Evolutionary conservation across 2,888 invertebrate genomes (phyloP).

Genomic region (Acrobasis repandana): DNA sequence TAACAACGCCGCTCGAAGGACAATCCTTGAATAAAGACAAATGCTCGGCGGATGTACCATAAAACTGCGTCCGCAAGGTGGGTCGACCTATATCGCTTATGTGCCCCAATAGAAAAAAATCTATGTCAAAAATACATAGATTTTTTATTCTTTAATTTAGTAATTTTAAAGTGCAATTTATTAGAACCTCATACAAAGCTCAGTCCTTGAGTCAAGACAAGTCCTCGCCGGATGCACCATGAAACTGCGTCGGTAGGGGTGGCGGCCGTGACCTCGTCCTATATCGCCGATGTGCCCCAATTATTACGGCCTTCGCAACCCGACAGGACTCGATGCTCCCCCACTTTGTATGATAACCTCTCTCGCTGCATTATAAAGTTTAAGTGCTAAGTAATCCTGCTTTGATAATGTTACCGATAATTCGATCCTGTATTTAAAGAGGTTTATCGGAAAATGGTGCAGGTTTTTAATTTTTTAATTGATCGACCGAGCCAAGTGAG

Average conservation of each 20-base stretch:
- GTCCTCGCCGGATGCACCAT: constrained; percentile 28
- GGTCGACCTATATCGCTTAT: no score
- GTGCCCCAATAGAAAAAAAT: no score
- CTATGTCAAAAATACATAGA: no score
- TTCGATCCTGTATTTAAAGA: no score
- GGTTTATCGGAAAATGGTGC: neutral
- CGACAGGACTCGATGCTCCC: constrained; percentile 45
- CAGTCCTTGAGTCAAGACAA: neutral
- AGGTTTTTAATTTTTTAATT: neutral
- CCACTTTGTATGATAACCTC: constrained; percentile 7
- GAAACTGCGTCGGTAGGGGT: constrained; percentile 28
- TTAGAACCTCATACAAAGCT: neutral
- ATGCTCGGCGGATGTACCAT: no score
- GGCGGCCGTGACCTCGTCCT: constrained; percentile 72
- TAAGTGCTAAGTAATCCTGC: constrained; percentile 8
- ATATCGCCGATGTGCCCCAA: constrained; percentile 68
- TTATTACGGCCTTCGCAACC: constrained; percentile 65
- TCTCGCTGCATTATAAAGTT: constrained; percentile 14
- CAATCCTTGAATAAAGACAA: no score
- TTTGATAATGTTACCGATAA: neutral
- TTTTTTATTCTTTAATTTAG: no score
- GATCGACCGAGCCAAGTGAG: no score
- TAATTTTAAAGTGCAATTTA: no score
- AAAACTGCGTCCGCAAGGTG: no score
- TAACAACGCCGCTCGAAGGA: no score